Conservation (phyloP, 2,888 invertebrate species). For the Lacanobia oleracea region DNA sequence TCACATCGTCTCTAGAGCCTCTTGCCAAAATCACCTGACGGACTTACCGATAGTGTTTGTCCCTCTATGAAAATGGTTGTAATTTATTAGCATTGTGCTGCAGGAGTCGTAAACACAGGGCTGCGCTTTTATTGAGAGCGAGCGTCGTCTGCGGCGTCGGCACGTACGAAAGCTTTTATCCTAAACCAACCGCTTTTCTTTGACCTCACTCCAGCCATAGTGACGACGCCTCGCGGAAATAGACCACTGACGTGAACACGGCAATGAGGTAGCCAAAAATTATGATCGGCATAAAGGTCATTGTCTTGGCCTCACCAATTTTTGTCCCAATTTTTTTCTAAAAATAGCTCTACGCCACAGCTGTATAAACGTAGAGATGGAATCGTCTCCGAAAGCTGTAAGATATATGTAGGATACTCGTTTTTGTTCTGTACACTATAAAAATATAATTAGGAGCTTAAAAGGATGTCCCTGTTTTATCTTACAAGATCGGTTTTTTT, state of each 20-base stretch:
- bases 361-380: constrained; percentile 33
- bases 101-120: constrained; percentile 70
- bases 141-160: constrained; percentile 63
- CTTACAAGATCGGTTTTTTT: not conserved
- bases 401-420: not conserved
- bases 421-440: not conserved
- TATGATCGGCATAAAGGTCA: constrained; percentile 80
- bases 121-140: constrained; percentile 72
- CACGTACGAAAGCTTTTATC: constrained; percentile 82
- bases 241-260: constrained; percentile 73
- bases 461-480: no score
- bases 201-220: constrained; percentile 73
- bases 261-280: constrained; percentile 75
- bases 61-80: constrained; percentile 25
- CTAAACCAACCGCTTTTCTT: constrained; percentile 79
- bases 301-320: constrained; percentile 75
- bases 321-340: constrained; percentile 63
- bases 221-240: constrained; percentile 77
- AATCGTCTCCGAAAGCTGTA: constrained; percentile 3
- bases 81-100: constrained; percentile 56
- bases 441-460: not conserved
- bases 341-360: constrained; percentile 43
- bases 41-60: not conserved
- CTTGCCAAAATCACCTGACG: not conserved
- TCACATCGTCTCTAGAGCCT: not conserved